Percentiles rank a stretch among this genome's conserved stretches.
These are phyloP conservation scores for Anas flavirostris DNA, from an alignment of 2,797 vertebrate genomes.

Conservation along the genomic window DNA sequence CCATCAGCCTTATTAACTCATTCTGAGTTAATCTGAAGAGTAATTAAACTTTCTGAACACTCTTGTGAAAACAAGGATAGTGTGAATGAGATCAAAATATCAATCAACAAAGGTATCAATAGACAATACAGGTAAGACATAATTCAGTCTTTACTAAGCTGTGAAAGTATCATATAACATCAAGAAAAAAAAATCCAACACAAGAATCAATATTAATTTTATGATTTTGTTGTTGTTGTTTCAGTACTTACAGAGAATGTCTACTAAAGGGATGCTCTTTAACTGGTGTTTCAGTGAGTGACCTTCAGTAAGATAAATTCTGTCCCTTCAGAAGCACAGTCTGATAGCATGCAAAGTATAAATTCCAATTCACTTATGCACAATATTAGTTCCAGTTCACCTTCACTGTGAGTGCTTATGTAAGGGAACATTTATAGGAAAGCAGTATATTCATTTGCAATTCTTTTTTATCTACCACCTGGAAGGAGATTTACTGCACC, in stretches of 20 bases:
- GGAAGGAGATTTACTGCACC: background rate
- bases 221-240: background rate
- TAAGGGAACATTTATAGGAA: background rate
- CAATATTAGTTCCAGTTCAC: background rate
- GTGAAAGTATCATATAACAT: background rate
- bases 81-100: background rate
- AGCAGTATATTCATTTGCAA: background rate
- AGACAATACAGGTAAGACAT: background rate
- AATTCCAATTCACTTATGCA: background rate
- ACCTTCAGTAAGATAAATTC: background rate
- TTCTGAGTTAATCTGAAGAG: background rate
- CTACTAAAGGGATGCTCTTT: background rate
- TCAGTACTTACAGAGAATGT: background rate
- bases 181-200: background rate
- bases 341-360: rapidly evolving
- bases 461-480: background rate
- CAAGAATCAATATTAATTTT: background rate
- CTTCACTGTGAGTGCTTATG: background rate
- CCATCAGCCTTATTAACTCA: background rate
- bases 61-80: background rate
- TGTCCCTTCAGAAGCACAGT: background rate
- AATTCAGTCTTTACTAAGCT: background rate
- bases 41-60: background rate
- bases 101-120: background rate
- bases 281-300: background rate